A percentile compares a stretch with the other conserved stretches of the same genome.
Conservation (phyloP, 1,140 invertebrate genomes). For the Homalodisca vitripennis region DNA sequence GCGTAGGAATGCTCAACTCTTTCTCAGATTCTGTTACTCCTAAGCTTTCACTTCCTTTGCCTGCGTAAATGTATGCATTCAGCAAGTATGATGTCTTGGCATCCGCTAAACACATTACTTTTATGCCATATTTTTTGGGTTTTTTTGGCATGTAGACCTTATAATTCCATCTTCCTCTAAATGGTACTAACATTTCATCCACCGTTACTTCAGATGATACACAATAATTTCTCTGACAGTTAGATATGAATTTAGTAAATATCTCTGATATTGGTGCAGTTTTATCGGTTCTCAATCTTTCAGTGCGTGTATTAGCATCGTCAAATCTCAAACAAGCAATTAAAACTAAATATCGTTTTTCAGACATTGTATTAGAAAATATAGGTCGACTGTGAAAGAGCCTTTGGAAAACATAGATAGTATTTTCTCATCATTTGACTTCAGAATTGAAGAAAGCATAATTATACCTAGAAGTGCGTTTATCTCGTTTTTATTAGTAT, state of each 20-base stretch:
- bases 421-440: background rate
- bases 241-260: background rate
- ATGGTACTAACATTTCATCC: constrained; percentile 36
- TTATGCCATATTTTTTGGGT: constrained; percentile 48
- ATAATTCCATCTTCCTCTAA: constrained; percentile 47
- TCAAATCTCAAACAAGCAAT: constrained; percentile 25
- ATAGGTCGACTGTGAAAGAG: background rate
- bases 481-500: background rate
- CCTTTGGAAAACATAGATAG: background rate
- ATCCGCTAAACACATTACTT: constrained; percentile 29
- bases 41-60: constrained; percentile 25
- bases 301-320: background rate
- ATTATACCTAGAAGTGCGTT: background rate
- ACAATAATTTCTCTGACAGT: too few relatives aligned
- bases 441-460: background rate
- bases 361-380: background rate
- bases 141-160: constrained; percentile 51
- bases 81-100: constrained; percentile 40
- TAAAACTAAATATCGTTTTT: background rate
- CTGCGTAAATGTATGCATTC: constrained; percentile 41
- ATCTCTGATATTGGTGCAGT: constrained; percentile 16
- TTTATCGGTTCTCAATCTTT: constrained; percentile 4
- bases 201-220: too few relatives aligned
- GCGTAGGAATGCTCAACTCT: background rate
- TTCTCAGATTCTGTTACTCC: background rate